Evolutionary conservation across 2,113 vertebrate genomes (phyloP).

Genomic region (Eudyptes chrysolophus): DNA sequence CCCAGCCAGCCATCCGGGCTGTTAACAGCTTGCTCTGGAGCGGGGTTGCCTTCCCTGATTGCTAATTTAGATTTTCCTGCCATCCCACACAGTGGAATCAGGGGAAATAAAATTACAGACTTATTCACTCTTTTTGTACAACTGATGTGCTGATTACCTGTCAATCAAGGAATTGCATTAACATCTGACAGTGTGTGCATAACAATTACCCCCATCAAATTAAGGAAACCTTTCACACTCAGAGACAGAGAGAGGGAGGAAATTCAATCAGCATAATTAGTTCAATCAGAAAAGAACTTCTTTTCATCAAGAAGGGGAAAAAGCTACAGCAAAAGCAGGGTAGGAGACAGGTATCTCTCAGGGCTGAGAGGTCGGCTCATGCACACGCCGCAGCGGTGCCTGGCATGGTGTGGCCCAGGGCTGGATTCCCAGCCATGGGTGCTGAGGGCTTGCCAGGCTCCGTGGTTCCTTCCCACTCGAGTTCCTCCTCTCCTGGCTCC

Average conservation of each 20-base stretch:
- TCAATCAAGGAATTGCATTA: slow-evolving; percentile 83
- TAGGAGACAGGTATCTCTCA: background rate
- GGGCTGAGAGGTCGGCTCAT: background rate
- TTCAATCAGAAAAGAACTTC: slow-evolving; percentile 84
- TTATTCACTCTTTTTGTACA: slow-evolving; percentile 86
- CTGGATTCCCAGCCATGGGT: background rate
- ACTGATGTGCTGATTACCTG: slow-evolving; percentile 90
- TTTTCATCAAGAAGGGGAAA: slow-evolving; percentile 65
- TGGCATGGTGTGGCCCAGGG: accelerated
- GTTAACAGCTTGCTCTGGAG: slow-evolving; percentile 20
- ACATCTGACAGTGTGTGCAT: slow-evolving; percentile 89
- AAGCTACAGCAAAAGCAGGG: background rate
- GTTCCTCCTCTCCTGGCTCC: background rate
- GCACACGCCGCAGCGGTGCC: background rate
- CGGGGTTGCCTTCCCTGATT: slow-evolving; percentile 72
- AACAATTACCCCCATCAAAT: slow-evolving; percentile 89
- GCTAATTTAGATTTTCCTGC: slow-evolving; percentile 78
- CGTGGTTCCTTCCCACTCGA: accelerated
- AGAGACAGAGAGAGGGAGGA: slow-evolving; percentile 71
- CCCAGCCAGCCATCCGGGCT: background rate
- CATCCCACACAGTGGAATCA: slow-evolving; percentile 75
- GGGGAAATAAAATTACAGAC: slow-evolving; percentile 82
- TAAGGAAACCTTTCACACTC: slow-evolving; percentile 79
- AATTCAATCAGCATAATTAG: slow-evolving; percentile 92
- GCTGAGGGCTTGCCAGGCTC: background rate